Percentiles rank a stretch among this genome's conserved stretches.
These are phyloP conservation scores for Drosophila dives DNA, from an alignment of 2,888 invertebrate species.

Conservation along the genomic window DNA sequence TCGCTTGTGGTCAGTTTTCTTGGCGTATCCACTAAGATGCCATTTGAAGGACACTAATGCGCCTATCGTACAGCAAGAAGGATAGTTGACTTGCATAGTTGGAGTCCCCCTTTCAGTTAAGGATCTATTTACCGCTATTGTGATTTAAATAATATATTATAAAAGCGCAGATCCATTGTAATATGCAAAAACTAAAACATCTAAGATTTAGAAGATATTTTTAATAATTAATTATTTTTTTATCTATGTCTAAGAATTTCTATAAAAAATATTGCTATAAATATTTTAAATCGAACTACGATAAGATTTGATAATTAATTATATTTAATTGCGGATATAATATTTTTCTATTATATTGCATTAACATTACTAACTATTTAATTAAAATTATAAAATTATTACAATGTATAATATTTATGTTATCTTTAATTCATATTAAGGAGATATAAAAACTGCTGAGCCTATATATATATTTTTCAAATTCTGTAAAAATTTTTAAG, in stretches of 20 bases:
- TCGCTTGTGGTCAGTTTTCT: constrained; percentile 40
- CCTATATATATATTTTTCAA: not conserved
- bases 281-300: not conserved
- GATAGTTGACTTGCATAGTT: constrained; percentile 12
- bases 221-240: not conserved
- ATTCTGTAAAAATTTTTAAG: not conserved
- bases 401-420: not conserved
- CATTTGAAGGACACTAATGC: constrained; percentile 75
- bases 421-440: not conserved
- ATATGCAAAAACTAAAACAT: not conserved
- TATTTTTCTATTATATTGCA: not conserved
- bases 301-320: not conserved
- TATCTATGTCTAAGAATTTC: not conserved
- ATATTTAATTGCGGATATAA: not conserved
- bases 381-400: too few species aligned
- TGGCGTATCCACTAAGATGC: constrained; percentile 50
- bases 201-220: too few species aligned
- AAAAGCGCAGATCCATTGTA: not conserved
- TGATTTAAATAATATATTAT: too few species aligned
- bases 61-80: constrained; percentile 33
- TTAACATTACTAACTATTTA: not conserved
- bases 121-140: too few species aligned
- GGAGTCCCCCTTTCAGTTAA: not conserved
- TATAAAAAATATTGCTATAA: too few species aligned
- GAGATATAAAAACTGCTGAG: not conserved